Percentiles rank a stretch among this genome's conserved stretches.
phyloP scores from a whole-genome alignment of 2,113 vertebrate genomes.

The Leptobrachium leishanense region DNA sequence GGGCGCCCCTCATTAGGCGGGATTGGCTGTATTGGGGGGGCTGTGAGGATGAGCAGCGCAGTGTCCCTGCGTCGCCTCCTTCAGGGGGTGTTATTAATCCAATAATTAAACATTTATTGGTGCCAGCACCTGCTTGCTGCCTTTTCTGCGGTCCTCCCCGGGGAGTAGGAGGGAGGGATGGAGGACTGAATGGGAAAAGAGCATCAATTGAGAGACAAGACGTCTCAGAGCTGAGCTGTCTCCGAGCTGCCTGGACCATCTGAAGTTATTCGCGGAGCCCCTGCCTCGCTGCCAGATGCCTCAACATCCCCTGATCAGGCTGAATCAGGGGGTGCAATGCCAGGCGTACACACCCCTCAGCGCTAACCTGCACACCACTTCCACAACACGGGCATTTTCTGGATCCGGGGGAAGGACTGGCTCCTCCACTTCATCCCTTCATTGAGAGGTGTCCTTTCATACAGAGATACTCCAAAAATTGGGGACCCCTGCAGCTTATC shows the following conservation, averaged over 20 bases:
- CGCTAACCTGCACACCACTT: no score
- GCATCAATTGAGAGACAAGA: conserved; percentile 67
- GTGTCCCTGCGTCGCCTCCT: conserved; percentile 52
- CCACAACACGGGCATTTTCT: no score
- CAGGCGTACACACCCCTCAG: not conserved
- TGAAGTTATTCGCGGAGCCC: conserved; percentile 44
- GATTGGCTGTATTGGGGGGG: not conserved
- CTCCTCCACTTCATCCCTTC: no score
- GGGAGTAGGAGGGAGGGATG: conserved; percentile 64
- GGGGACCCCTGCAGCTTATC: not conserved
- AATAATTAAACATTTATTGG: conserved; percentile 90
- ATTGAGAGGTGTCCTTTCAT: no score
- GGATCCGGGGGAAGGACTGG: no score
- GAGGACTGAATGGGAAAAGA: conserved; percentile 64
- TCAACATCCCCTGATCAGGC: conserved; percentile 47
- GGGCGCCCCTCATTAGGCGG: conserved; percentile 29
- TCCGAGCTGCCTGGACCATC: conserved; percentile 54
- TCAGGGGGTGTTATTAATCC: conserved; percentile 83
- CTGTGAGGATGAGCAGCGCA: no score
- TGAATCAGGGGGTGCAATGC: conserved; percentile 2
- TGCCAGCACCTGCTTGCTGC: conserved; percentile 82
- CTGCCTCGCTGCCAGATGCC: conserved; percentile 54
- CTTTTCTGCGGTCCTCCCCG: conserved; percentile 54
- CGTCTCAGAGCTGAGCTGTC: conserved; percentile 75
- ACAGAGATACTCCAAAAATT: not conserved